Evolutionary conservation across 92 coral and sea anemone species (phyloP).

Genomic region (Paragorgia papillata): DNA sequence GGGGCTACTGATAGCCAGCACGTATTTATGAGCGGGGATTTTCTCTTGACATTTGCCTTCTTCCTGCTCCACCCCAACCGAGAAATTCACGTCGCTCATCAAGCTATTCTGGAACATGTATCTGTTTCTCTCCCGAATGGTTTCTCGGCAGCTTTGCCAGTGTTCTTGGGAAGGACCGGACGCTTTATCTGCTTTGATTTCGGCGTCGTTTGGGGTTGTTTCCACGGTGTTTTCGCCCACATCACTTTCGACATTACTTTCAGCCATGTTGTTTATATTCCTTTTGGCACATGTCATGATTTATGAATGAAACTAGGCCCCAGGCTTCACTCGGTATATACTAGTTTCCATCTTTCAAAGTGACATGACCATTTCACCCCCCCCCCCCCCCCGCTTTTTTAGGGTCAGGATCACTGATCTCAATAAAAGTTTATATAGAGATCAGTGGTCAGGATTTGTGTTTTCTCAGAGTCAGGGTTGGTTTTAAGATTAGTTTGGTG

Average conservation of each 20-base stretch:
- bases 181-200: not conserved
- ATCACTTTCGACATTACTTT: not conserved
- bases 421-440: too few relatives aligned
- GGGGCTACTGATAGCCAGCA: slow-evolving; percentile 69
- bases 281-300: too few relatives aligned
- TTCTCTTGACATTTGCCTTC: not conserved
- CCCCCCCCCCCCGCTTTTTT: too few relatives aligned
- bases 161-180: not conserved
- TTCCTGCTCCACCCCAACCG: slow-evolving; percentile 3
- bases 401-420: too few relatives aligned
- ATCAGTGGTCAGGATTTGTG: too few relatives aligned
- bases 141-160: slow-evolving; percentile 36
- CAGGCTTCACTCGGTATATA: too few relatives aligned
- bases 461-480: too few relatives aligned
- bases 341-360: too few relatives aligned
- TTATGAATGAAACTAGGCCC: too few relatives aligned
- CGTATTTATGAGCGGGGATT: slow-evolving; percentile 35
- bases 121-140: slow-evolving; percentile 35
- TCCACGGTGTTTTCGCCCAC: slow-evolving; percentile 2
- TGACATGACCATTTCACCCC: too few relatives aligned
- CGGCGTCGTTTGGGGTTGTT: not conserved
- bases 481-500: too few relatives aligned
- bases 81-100: slow-evolving; percentile 30
- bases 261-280: slow-evolving; percentile 4
- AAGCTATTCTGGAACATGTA: slow-evolving; percentile 31